These are phyloP conservation scores for Vulpes vulpes DNA, from an alignment of 2,113 vertebrate genomes.

Conservation along the genomic window DNA sequence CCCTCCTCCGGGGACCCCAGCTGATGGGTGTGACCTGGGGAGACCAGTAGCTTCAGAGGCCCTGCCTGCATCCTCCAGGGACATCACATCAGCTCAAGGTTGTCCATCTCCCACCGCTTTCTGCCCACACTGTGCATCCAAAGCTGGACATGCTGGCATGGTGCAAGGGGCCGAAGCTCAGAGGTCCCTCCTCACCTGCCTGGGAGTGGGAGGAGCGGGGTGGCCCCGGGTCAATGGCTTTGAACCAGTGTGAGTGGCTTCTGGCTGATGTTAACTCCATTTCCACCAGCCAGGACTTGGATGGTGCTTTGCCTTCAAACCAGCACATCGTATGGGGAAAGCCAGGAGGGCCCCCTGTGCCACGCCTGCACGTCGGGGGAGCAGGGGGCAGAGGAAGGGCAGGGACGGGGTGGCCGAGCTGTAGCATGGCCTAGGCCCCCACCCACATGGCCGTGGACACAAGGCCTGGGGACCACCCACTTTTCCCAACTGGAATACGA, in stretches of 20 bases:
- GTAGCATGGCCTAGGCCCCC: background rate
- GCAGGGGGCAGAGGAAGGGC: background rate
- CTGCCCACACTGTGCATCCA: accelerated
- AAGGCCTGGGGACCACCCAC: accelerated
- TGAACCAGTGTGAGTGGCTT: background rate
- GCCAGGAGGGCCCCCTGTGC: no score
- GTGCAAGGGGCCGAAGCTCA: background rate
- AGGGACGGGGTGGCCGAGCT: background rate
- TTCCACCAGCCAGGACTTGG: background rate
- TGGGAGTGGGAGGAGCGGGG: accelerated
- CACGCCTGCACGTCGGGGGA: background rate
- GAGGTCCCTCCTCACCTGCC: background rate
- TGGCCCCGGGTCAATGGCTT: background rate
- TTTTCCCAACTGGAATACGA: accelerated
- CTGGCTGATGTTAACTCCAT: background rate
- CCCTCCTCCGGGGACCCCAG: background rate
- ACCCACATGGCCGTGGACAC: background rate
- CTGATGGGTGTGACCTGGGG: no score
- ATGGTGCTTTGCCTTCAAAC: background rate
- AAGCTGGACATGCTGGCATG: no score
- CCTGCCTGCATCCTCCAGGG: accelerated
- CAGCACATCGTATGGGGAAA: no score
- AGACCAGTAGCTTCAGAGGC: no score
- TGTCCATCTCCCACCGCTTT: accelerated
- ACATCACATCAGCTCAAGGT: accelerated